phyloP scores from a whole-genome alignment of 2,888 invertebrate species.

The Oscheius onirici region DNA sequence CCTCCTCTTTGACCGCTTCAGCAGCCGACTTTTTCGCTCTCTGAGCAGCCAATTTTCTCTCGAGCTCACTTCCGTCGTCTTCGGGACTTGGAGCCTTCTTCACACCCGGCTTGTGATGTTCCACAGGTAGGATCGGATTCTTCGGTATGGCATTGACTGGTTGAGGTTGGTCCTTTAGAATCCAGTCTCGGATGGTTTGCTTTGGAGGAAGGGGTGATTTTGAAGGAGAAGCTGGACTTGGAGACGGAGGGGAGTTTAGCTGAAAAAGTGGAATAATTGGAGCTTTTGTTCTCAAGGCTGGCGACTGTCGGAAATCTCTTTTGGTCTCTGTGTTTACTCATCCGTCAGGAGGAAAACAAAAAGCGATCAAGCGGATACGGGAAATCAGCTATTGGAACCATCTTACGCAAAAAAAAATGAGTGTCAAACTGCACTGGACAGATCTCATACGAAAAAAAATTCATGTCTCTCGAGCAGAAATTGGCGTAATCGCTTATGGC shows the following conservation, averaged over 20 bases:
- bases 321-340: not conserved
- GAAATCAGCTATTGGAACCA: too few relatives aligned
- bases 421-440: too few relatives aligned
- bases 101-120: conserved; percentile 27
- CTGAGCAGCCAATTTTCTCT: conserved; percentile 51
- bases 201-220: conserved; percentile 45
- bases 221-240: conserved; percentile 10
- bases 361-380: conserved; percentile 15
- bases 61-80: conserved; percentile 52
- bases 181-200: conserved; percentile 41
- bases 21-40: conserved; percentile 40
- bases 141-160: conserved; percentile 18
- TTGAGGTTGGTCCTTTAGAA: conserved; percentile 35
- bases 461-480: too few relatives aligned
- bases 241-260: conserved; percentile 6
- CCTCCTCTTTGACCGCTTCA: not conserved
- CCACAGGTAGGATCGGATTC: conserved; percentile 25
- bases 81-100: conserved; percentile 7
- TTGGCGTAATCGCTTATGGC: too few relatives aligned
- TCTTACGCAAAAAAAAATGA: too few relatives aligned
- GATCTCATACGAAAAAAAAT: too few relatives aligned
- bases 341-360: conserved; percentile 4
- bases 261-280: not conserved
- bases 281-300: too few relatives aligned
- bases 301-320: not conserved